A percentile compares a stretch with the other conserved stretches of the same genome.
phyloP scores from a whole-genome alignment of 2,888 invertebrate species.

The Tinea trinotella region DNA sequence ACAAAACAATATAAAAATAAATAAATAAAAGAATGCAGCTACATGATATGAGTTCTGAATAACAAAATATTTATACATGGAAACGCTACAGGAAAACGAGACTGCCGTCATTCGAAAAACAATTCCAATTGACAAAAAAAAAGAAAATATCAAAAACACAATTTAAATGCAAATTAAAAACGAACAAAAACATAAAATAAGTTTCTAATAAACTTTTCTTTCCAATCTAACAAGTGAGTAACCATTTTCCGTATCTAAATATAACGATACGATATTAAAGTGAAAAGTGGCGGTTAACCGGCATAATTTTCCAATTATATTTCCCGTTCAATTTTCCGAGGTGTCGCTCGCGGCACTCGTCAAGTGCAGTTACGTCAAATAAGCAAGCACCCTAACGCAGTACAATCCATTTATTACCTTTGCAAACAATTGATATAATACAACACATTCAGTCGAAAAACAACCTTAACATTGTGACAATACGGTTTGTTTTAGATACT shows the following conservation, averaged over 20 bases:
- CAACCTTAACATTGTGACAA: no score
- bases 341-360: slow-evolving; percentile 69
- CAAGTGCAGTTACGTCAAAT: slow-evolving; percentile 53
- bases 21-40: no score
- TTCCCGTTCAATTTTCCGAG: slow-evolving; percentile 71
- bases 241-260: slow-evolving; percentile 21
- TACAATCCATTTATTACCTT: slow-evolving; percentile 2
- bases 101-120: no score
- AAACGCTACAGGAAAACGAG: no score
- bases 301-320: slow-evolving; percentile 73
- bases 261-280: slow-evolving; percentile 22
- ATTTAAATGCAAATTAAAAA: background rate
- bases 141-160: background rate
- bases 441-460: background rate
- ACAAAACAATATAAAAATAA: no score
- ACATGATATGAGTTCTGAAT: no score
- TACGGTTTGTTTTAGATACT: no score
- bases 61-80: no score
- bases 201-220: background rate
- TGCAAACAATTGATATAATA: background rate
- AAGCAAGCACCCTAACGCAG: background rate
- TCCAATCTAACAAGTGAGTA: background rate
- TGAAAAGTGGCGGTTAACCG: slow-evolving; percentile 45
- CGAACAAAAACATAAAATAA: background rate
- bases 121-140: no score